Evolutionary conservation across 1,140 invertebrate species (phyloP).

Genomic region (Brachionus manjavacas): DNA sequence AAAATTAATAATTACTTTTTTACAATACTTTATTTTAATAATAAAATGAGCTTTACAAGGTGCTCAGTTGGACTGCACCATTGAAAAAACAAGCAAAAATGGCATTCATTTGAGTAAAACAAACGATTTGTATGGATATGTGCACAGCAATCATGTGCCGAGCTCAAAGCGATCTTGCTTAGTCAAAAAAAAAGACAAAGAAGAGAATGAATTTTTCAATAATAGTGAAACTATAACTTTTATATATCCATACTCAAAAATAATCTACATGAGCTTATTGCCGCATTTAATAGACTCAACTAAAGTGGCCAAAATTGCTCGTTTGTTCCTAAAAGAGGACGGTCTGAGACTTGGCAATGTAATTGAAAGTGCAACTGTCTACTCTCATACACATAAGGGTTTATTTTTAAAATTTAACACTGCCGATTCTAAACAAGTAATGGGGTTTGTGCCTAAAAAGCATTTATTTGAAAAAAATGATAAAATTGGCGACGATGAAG

Average conservation of each 20-base stretch:
- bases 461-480: conserved; percentile 27
- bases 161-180: neutral
- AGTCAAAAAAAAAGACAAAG: neutral
- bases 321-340: neutral
- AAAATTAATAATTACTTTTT: conserved; percentile 33
- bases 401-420: conserved; percentile 11
- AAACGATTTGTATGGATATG: neutral
- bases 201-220: neutral
- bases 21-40: no score
- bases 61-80: conserved; percentile 9
- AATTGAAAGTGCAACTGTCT: neutral
- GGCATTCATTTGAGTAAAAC: conserved; percentile 9
- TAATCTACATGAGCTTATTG: neutral
- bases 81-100: conserved; percentile 36
- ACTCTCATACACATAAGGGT: conserved; percentile 2
- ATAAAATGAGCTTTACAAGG: no score
- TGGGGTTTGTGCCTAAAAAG: conserved; percentile 16
- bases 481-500: conserved; percentile 3
- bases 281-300: conserved; percentile 29
- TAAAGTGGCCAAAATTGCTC: neutral
- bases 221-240: conserved; percentile 29
- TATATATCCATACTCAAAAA: conserved; percentile 22
- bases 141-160: conserved; percentile 22
- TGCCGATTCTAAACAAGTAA: conserved; percentile 9
- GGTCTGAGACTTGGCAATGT: neutral